Evolutionary conservation across 2,113 vertebrate species (phyloP).

Genomic region (Zapornia atra): DNA sequence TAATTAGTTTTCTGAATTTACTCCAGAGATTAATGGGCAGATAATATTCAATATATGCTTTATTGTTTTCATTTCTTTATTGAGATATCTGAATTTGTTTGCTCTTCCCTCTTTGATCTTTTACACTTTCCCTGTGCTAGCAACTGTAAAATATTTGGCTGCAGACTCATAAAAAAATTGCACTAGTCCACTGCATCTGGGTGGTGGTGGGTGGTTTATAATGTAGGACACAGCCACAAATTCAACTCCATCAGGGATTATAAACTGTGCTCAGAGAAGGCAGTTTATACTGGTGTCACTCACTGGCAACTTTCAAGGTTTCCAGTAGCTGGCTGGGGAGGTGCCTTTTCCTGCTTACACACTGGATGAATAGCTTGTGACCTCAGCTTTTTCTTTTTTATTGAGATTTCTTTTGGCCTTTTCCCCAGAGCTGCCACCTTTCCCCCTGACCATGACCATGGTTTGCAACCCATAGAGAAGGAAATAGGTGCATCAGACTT

Average conservation of each 20-base stretch:
- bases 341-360: background rate
- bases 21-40: constrained; percentile 55
- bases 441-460: background rate
- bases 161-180: background rate
- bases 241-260: background rate
- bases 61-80: constrained; percentile 61
- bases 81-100: constrained; percentile 25
- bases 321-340: background rate
- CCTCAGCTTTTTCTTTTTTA: background rate
- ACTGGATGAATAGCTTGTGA: background rate
- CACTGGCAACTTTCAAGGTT: background rate
- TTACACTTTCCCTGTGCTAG: background rate
- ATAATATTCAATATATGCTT: constrained; percentile 58
- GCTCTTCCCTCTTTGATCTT: constrained; percentile 23
- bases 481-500: too few species aligned
- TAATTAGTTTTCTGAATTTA: constrained; percentile 70
- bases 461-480: background rate
- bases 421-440: background rate
- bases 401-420: background rate
- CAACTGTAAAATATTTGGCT: background rate
- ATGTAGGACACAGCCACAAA: background rate
- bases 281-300: background rate
- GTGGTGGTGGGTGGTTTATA: background rate
- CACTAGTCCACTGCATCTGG: background rate
- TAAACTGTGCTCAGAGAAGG: background rate